Percentiles rank a stretch among this genome's conserved stretches.
Evolutionary conservation across 2,888 invertebrate genomes (phyloP).

Genomic region (Andrena dorsata): DNA sequence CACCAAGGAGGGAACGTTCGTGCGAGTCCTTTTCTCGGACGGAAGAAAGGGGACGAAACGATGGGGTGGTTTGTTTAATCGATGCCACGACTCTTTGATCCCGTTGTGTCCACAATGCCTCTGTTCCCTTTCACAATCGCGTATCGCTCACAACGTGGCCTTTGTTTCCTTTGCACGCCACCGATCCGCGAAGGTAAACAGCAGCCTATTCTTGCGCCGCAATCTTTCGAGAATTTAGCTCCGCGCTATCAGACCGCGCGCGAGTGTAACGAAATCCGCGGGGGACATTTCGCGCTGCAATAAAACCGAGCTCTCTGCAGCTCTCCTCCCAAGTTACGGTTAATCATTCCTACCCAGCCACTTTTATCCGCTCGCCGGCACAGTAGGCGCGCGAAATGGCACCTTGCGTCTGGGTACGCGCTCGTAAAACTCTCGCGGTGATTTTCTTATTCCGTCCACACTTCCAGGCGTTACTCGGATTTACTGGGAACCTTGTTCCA

Average conservation of each 20-base stretch:
- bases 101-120: conserved; percentile 65
- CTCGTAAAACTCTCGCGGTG: no score
- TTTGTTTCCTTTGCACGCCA: conserved; percentile 46
- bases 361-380: no score
- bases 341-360: no score
- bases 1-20: conserved; percentile 37
- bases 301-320: no score
- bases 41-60: conserved; percentile 54
- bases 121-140: conserved; percentile 40
- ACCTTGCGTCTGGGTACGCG: no score
- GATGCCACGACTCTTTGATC: conserved; percentile 79
- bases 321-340: no score
- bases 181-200: conserved; percentile 54
- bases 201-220: conserved; percentile 31
- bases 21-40: conserved; percentile 45
- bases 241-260: neutral
- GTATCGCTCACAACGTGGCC: conserved; percentile 46
- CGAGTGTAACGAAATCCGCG: no score
- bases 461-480: no score
- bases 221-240: conserved; percentile 22
- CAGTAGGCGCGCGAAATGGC: no score
- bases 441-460: no score
- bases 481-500: neutral
- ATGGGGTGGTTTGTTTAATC: conserved; percentile 83
- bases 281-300: no score